Evolutionary conservation across 2,888 invertebrate species (phyloP).

Genomic region (Melangyna quadrimaculata): DNA sequence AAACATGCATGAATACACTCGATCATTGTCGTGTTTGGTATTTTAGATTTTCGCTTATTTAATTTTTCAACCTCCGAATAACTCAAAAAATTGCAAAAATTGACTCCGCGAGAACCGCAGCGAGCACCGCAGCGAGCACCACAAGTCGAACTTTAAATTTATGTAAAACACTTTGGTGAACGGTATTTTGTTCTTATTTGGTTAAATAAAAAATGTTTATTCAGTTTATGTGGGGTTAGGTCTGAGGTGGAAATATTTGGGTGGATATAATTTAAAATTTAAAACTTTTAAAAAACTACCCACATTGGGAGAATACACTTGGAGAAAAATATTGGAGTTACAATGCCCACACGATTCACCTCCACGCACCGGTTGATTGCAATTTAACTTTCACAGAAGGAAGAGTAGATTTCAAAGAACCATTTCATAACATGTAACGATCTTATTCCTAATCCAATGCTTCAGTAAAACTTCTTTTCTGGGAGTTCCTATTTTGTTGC

Average conservation of each 20-base stretch:
- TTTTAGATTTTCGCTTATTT: constrained; percentile 15
- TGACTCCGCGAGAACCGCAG: constrained; percentile 30
- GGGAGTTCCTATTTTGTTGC: too few species aligned
- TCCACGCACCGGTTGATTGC: too few species aligned
- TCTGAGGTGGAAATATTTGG: constrained; percentile 39
- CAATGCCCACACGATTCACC: too few species aligned
- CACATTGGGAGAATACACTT: neutral
- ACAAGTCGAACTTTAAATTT: constrained; percentile 67
- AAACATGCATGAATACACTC: constrained; percentile 57
- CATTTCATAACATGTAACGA: too few species aligned
- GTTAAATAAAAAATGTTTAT: neutral
- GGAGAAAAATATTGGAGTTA: neutral
- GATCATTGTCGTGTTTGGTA: constrained; percentile 54
- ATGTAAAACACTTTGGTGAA: constrained; percentile 54
- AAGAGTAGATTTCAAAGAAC: too few species aligned
- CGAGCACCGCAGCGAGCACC: too few species aligned
- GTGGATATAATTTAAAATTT: neutral
- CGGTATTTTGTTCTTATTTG: neutral
- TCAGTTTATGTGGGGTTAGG: constrained; percentile 19
- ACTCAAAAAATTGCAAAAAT: constrained; percentile 63
- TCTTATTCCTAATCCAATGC: too few species aligned
- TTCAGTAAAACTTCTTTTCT: too few species aligned
- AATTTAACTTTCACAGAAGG: too few species aligned
- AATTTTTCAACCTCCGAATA: constrained; percentile 46
- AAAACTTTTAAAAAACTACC: constrained; percentile 2